Percentiles rank a stretch among this genome's conserved stretches.
Evolutionary conservation across 2,888 invertebrate species (phyloP).

Genomic region (Drosophila phalerata): DNA sequence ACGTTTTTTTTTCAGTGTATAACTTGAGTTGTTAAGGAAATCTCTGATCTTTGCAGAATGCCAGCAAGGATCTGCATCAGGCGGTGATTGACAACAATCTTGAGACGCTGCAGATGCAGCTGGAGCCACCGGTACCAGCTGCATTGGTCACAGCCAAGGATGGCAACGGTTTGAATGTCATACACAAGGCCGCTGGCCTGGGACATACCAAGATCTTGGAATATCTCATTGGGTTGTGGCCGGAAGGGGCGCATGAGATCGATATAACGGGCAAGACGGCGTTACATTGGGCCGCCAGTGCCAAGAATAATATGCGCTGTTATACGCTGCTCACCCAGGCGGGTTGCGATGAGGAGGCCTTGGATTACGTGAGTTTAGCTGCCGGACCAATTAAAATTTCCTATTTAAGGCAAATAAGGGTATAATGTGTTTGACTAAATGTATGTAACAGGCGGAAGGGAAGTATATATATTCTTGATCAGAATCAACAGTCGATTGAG

Average conservation of each 20-base stretch:
- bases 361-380: conserved; percentile 93
- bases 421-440: too few relatives aligned
- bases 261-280: conserved; percentile 95
- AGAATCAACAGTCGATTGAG: too few relatives aligned
- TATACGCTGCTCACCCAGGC: conserved; percentile 92
- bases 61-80: conserved; percentile 92
- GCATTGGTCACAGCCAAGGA: conserved; percentile 92
- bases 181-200: conserved; percentile 95
- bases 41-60: conserved; percentile 87
- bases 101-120: conserved; percentile 89
- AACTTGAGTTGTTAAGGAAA: too few relatives aligned
- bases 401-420: too few relatives aligned
- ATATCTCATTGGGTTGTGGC: conserved; percentile 90
- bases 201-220: conserved; percentile 91
- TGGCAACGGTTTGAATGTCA: conserved; percentile 92
- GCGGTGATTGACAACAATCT: conserved; percentile 92
- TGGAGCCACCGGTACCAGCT: conserved; percentile 90
- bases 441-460: too few relatives aligned
- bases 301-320: conserved; percentile 91
- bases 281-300: conserved; percentile 94
- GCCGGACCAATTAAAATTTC: conserved; percentile 52
- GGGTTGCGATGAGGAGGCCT: conserved; percentile 93
- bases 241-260: conserved; percentile 89
- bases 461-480: too few relatives aligned
- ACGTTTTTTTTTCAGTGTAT: too few relatives aligned